Conservation (phyloP, 2,797 vertebrate species). For the Xiphorhynchus erythropygius region DNA sequence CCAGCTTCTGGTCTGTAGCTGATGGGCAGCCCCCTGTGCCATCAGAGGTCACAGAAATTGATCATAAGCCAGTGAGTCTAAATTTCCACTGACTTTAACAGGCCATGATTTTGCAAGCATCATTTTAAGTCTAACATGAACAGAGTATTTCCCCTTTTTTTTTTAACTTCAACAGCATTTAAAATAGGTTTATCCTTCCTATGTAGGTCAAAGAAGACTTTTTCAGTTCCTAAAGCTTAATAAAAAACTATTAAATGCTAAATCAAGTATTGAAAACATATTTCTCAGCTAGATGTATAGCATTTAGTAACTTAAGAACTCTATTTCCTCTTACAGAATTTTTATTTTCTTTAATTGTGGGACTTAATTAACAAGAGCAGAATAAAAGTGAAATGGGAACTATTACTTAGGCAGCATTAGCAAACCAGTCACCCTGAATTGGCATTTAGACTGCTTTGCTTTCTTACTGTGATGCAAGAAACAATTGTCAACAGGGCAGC, state of each 20-base stretch:
- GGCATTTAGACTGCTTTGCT: background rate
- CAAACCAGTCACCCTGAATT: background rate
- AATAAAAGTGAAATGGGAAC: conserved; percentile 10
- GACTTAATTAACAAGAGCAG: conserved; percentile 12
- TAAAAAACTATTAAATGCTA: background rate
- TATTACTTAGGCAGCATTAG: background rate
- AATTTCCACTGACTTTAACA: background rate
- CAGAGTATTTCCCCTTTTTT: background rate
- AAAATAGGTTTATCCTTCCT: background rate
- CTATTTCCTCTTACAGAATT: conserved; percentile 28
- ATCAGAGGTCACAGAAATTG: background rate
- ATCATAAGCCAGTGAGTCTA: background rate
- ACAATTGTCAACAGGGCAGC: background rate
- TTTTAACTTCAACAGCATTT: background rate
- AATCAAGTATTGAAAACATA: background rate
- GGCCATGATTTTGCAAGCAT: background rate
- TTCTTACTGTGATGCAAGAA: background rate
- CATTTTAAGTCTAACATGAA: background rate
- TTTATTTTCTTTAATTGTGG: conserved; percentile 32
- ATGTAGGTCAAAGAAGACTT: background rate
- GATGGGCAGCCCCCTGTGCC: background rate
- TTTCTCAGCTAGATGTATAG: background rate
- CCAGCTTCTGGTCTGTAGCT: background rate
- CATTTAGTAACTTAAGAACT: conserved; percentile 21
- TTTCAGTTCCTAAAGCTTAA: background rate